Conservation (phyloP, 2,797 vertebrate genomes). For the Buphagus erythrorhynchus region DNA sequence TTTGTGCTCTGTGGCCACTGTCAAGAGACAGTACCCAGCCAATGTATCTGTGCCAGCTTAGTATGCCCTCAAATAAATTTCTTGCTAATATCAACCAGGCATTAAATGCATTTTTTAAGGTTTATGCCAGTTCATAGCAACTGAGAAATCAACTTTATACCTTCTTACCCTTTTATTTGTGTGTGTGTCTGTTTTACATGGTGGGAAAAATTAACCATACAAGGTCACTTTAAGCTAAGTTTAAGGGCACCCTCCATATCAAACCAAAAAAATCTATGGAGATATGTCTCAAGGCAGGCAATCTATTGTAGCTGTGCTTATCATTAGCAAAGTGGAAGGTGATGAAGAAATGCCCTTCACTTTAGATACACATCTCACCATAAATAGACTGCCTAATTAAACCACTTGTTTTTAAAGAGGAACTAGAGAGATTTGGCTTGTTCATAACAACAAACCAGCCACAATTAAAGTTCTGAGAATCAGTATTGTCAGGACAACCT, state of each 20-base stretch:
- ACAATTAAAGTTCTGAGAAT: neutral
- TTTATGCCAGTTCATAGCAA: neutral
- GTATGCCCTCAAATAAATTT: neutral
- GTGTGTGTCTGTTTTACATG: neutral
- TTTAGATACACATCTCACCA: constrained; percentile 15
- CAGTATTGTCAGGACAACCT: neutral
- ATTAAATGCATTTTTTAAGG: neutral
- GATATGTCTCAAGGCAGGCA: neutral
- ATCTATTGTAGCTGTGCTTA: neutral
- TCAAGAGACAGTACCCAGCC: neutral
- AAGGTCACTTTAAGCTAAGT: neutral
- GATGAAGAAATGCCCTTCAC: constrained; percentile 16
- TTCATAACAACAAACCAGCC: constrained; percentile 7
- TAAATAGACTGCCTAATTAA: constrained; percentile 8
- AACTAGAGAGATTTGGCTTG: neutral
- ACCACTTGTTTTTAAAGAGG: constrained; percentile 7
- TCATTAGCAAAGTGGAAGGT: neutral
- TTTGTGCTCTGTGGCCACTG: neutral
- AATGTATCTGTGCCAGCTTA: neutral
- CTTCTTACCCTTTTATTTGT: neutral
- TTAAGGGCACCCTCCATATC: neutral
- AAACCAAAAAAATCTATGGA: neutral
- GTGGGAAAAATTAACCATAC: neutral
- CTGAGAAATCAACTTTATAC: neutral
- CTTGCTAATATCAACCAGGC: neutral